These are phyloP conservation scores for Clamator glandarius DNA, from an alignment of 2,797 vertebrate genomes.

Conservation along the genomic window DNA sequence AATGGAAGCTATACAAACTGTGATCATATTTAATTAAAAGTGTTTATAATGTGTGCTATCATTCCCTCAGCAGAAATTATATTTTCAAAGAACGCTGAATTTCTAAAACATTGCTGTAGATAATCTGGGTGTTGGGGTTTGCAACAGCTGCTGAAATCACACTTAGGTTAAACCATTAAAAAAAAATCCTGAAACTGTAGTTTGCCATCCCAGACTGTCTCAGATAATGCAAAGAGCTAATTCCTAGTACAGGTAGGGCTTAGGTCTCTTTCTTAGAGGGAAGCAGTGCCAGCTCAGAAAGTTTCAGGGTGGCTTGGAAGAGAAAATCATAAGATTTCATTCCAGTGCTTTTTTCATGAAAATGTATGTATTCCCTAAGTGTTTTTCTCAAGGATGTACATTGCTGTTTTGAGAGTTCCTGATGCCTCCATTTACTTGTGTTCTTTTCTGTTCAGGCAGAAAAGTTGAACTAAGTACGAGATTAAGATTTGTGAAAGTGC, in stretches of 20 bases:
- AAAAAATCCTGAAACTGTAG: not conserved
- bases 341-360: not conserved
- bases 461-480: not conserved
- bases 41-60: fast-evolving
- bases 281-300: not conserved
- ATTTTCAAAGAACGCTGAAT: not conserved
- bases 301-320: not conserved
- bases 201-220: not conserved
- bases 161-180: not conserved
- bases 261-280: not conserved
- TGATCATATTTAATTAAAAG: not conserved
- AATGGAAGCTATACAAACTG: not conserved
- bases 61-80: not conserved
- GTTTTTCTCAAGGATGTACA: not conserved
- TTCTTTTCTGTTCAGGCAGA: not conserved
- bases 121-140: not conserved
- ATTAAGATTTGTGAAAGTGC: not conserved
- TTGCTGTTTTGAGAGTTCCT: not conserved
- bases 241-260: not conserved
- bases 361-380: not conserved
- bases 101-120: not conserved
- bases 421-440: not conserved
- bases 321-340: not conserved
- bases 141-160: not conserved
- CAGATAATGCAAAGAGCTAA: not conserved